Percentiles rank a stretch among this genome's conserved stretches.
Conservation (phyloP, 2,797 vertebrate species). For the Sebastes elongatus region DNA sequence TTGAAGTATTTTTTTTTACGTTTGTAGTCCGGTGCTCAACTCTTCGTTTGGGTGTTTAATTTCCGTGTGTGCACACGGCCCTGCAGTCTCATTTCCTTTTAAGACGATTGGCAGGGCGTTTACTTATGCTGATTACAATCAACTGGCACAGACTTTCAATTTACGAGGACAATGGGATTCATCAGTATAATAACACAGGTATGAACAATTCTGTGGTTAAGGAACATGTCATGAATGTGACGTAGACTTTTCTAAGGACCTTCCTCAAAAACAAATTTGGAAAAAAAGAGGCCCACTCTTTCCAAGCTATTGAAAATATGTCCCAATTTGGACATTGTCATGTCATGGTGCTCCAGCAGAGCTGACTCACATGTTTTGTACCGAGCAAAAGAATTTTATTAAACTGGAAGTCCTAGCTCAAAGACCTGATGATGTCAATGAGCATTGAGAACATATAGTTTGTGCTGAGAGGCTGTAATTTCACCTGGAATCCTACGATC, state of each 20-base stretch:
- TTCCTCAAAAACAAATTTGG: neutral
- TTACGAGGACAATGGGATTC: neutral
- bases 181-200: neutral
- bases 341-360: constrained; percentile 28
- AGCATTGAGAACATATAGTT: neutral
- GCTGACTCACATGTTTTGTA: constrained; percentile 9
- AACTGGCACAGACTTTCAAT: neutral
- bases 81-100: no score
- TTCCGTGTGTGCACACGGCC: no score
- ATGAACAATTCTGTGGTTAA: neutral
- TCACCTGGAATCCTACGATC: neutral
- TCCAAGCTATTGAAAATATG: neutral
- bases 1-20: no score
- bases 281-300: neutral
- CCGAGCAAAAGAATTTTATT: neutral
- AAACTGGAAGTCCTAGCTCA: neutral
- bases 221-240: neutral
- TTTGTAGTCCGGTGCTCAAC: no score
- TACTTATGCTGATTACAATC: neutral
- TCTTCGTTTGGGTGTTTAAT: no score
- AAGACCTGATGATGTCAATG: neutral
- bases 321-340: neutral
- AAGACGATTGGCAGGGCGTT: no score
- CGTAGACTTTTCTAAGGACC: neutral
- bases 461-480: neutral